phyloP scores from a whole-genome alignment of 2,113 vertebrate genomes.

The Pluvianellus socialis region DNA sequence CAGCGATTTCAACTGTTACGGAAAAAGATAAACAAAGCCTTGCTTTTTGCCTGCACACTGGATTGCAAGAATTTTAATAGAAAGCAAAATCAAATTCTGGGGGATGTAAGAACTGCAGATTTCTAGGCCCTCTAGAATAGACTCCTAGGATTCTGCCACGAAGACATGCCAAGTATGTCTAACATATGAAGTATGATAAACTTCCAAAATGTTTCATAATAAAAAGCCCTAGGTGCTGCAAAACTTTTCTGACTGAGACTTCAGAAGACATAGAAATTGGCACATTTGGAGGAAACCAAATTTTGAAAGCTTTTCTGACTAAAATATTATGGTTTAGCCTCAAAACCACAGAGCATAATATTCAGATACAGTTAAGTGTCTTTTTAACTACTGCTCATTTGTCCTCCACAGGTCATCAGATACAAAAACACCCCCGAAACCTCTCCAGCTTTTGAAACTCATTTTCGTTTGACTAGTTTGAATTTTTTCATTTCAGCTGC shows the following conservation, averaged over 20 bases:
- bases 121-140: not conserved
- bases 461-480: not conserved
- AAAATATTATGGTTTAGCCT: not conserved
- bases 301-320: conserved; percentile 4
- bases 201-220: not conserved
- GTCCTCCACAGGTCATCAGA: not conserved
- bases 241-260: not conserved
- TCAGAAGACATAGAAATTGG: not conserved
- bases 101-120: not conserved
- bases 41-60: not conserved
- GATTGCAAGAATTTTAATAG: not conserved
- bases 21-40: not conserved
- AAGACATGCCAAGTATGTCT: not conserved
- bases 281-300: not conserved
- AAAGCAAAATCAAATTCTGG: not conserved
- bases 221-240: not conserved
- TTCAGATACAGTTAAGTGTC: not conserved
- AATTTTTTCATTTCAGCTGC: conserved; percentile 50
- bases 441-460: not conserved
- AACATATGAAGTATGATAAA: not conserved
- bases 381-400: not conserved
- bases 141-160: not conserved
- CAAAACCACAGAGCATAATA: not conserved
- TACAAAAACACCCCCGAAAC: not conserved
- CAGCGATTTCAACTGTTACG: not conserved